These are phyloP conservation scores for Capromys pilorides DNA, from an alignment of 2,797 vertebrate species.

Conservation along the genomic window DNA sequence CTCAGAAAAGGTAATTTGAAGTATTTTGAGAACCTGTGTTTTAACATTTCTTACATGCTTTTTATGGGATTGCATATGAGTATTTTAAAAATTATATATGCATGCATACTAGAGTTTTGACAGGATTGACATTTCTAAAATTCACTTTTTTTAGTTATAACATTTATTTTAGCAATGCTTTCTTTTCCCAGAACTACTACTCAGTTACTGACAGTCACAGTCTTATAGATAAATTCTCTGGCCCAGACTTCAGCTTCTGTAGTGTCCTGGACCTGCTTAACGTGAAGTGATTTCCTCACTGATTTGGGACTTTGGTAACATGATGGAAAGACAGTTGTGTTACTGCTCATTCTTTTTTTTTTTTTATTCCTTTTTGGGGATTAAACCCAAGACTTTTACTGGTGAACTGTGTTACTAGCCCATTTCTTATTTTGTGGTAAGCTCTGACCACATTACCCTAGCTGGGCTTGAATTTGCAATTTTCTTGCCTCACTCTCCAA, in stretches of 20 bases:
- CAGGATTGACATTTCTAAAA: neutral
- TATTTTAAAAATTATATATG: neutral
- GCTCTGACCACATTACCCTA: neutral
- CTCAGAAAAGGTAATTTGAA: conserved; percentile 30
- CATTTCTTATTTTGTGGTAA: neutral
- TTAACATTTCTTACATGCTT: neutral
- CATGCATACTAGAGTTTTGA: neutral
- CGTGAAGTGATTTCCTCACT: neutral
- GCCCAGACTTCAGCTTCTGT: neutral
- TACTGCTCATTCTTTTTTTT: neutral
- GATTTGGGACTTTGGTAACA: conserved; percentile 37
- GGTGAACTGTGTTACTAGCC: neutral
- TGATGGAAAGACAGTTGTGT: neutral
- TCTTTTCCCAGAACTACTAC: conserved; percentile 28
- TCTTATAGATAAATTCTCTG: conserved; percentile 7
- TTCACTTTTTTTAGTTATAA: neutral
- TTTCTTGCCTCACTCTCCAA: neutral
- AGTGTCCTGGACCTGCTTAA: neutral
- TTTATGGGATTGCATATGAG: neutral
- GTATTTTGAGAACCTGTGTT: conserved; percentile 50
- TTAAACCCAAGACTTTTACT: neutral
- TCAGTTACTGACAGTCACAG: conserved; percentile 16
- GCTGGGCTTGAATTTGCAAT: neutral
- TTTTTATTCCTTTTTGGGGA: neutral
- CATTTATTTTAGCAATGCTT: neutral